Percentiles rank a stretch among this genome's conserved stretches.
Evolutionary conservation across 2,797 vertebrate species (phyloP).

Genomic region (Diglossa cyanea): DNA sequence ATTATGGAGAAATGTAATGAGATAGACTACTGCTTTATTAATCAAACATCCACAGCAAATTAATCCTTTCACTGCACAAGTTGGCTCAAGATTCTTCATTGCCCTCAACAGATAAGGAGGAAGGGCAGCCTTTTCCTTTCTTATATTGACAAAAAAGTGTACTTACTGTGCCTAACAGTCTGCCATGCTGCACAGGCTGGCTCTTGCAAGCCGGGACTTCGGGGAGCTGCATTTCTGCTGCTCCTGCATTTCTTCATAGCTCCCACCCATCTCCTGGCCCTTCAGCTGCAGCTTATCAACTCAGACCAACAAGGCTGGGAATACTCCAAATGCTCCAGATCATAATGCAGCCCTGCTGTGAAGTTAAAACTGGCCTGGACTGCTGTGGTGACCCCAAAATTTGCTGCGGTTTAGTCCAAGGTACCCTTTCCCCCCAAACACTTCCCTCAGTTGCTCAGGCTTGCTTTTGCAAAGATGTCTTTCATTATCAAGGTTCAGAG

Average conservation of each 20-base stretch:
- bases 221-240: background rate
- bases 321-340: background rate
- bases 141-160: background rate
- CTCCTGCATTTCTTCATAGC: background rate
- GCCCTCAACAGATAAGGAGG: background rate
- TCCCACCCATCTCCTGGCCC: background rate
- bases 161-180: background rate
- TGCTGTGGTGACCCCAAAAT: background rate
- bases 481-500: background rate
- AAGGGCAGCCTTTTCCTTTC: background rate
- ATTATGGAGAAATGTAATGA: background rate
- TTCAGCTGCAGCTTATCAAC: background rate
- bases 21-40: slow-evolving; percentile 46
- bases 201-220: background rate
- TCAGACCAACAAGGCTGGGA: background rate
- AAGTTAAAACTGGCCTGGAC: background rate
- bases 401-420: background rate
- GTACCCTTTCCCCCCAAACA: background rate
- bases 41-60: slow-evolving; percentile 40
- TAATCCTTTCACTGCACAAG: slow-evolving; percentile 14
- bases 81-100: slow-evolving; percentile 3
- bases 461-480: background rate
- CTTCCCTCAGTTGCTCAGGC: background rate
- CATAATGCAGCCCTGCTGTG: background rate
- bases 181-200: fast-evolving